Evolutionary conservation across 2,888 invertebrate species (phyloP).

Genomic region (Pilophorus perplexus): DNA sequence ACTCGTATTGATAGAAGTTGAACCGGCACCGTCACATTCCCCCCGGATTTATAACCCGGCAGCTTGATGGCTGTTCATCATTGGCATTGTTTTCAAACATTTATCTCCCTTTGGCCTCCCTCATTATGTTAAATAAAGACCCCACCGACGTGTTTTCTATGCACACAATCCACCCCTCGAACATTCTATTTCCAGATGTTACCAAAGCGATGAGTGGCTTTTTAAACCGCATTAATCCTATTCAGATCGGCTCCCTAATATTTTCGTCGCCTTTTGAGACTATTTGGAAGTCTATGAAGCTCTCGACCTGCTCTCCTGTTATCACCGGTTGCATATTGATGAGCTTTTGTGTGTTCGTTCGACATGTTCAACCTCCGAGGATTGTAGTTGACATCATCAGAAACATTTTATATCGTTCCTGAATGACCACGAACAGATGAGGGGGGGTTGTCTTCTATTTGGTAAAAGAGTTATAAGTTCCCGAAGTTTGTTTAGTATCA

Average conservation of each 20-base stretch:
- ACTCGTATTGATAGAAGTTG: background rate
- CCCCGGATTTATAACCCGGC: background rate
- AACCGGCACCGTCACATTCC: background rate
- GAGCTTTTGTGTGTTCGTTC: no score
- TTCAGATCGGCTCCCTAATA: background rate
- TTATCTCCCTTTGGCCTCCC: conserved; percentile 8
- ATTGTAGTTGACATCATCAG: no score
- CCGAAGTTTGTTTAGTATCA: no score
- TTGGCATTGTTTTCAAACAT: background rate
- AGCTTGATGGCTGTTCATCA: conserved; percentile 3
- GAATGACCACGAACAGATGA: no score
- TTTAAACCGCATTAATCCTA: background rate
- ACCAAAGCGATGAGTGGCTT: background rate
- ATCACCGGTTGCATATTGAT: no score
- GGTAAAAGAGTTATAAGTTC: no score
- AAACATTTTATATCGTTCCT: no score
- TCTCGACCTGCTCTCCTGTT: no score
- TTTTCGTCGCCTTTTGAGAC: no score
- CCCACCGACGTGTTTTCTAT: background rate
- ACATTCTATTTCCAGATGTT: background rate
- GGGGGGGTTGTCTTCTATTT: no score
- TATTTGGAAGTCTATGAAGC: no score
- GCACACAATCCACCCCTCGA: background rate
- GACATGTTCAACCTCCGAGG: no score
- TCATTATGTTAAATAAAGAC: conserved; percentile 3